phyloP scores from a whole-genome alignment of 1,140 invertebrate genomes.

The Drosophila subobscura region DNA sequence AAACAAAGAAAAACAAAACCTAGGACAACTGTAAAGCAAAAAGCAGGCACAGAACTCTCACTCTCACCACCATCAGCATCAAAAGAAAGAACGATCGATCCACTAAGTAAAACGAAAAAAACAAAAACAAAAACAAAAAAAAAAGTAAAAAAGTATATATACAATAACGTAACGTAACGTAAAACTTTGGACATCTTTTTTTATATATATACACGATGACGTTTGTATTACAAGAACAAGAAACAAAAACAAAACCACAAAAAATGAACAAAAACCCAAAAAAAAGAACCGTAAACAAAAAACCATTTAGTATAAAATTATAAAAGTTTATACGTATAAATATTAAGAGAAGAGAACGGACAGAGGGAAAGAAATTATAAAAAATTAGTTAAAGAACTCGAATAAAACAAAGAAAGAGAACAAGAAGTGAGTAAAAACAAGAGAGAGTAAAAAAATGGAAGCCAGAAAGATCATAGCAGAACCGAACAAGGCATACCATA shows the following conservation, averaged over 20 bases:
- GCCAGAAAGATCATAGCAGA: constrained; percentile 28
- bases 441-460: constrained; percentile 27
- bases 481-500: constrained; percentile 51
- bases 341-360: constrained; percentile 56
- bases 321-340: constrained; percentile 82
- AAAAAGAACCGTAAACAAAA: constrained; percentile 67
- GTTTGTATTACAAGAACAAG: constrained; percentile 63
- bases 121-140: constrained; percentile 23
- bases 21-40: constrained; percentile 73
- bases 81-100: constrained; percentile 69
- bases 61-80: constrained; percentile 43
- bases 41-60: constrained; percentile 46
- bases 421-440: constrained; percentile 35
- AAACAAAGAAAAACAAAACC: constrained; percentile 9
- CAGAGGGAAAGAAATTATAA: constrained; percentile 56
- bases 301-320: constrained; percentile 82
- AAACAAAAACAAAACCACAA: constrained; percentile 27
- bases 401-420: constrained; percentile 66
- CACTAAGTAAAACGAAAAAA: constrained; percentile 62
- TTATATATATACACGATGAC: constrained; percentile 78
- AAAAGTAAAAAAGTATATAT: constrained; percentile 66
- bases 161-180: constrained; percentile 81
- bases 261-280: constrained; percentile 47
- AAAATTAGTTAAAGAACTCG: constrained; percentile 81
- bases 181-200: constrained; percentile 82